phyloP scores from a whole-genome alignment of 2,797 vertebrate species.

The Phoebastria nigripes region DNA sequence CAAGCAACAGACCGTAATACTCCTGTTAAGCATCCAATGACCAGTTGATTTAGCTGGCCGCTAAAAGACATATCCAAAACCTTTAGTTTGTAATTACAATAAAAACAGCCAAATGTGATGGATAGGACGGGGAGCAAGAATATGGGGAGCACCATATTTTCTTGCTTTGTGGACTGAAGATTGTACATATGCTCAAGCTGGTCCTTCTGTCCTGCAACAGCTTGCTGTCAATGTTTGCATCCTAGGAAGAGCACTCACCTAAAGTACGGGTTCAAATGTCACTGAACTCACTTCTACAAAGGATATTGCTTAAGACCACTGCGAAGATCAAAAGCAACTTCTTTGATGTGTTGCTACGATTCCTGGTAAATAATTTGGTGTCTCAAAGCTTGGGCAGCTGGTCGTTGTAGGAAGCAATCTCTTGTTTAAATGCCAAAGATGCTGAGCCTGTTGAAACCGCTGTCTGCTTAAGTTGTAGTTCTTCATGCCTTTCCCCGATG shows the following conservation, averaged over 20 bases:
- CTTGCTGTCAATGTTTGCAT: background rate
- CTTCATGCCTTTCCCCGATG: fast-evolving
- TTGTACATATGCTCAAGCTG: background rate
- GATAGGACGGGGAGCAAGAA: background rate
- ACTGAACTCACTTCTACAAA: background rate
- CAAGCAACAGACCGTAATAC: background rate
- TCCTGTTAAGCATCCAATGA: background rate
- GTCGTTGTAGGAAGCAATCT: background rate
- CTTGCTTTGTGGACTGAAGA: background rate
- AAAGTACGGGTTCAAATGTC: background rate
- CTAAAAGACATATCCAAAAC: background rate
- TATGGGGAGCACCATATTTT: background rate
- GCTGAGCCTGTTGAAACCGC: background rate
- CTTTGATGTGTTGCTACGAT: background rate
- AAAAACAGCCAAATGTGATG: background rate
- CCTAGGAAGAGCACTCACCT: background rate
- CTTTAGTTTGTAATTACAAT: background rate
- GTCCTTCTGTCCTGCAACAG: background rate
- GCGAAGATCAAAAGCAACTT: background rate
- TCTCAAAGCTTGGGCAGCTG: background rate
- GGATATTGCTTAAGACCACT: background rate
- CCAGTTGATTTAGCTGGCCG: background rate
- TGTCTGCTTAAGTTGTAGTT: background rate
- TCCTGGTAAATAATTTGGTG: background rate
- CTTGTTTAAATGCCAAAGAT: background rate